Evolutionary conservation across 2,888 invertebrate genomes (phyloP).

Genomic region (Eilema depressum): DNA sequence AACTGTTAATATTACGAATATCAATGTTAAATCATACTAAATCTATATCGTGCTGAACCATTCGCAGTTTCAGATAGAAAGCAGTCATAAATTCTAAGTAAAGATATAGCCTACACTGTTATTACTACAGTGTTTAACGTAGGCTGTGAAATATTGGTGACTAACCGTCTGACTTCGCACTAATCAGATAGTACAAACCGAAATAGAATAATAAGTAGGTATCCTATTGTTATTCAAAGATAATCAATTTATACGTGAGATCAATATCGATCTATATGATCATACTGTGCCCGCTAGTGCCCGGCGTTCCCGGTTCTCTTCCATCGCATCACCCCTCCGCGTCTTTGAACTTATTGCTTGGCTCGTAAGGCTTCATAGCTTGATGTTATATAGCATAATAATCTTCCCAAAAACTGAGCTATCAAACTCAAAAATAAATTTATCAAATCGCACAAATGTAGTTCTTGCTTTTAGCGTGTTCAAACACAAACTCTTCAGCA

Average conservation of each 20-base stretch:
- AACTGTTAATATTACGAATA: background rate
- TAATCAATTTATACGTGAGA: conserved; percentile 70
- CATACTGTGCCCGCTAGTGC: background rate
- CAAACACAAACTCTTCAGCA: background rate
- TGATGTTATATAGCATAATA: background rate
- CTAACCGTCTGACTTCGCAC: conserved; percentile 50
- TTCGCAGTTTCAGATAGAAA: conserved; percentile 37
- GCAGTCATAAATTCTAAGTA: conserved; percentile 33
- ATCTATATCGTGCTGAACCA: conserved; percentile 24
- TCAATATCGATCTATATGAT: conserved; percentile 70
- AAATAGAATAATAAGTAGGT: conserved; percentile 67
- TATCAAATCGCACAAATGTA: background rate
- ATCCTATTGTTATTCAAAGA: conserved; percentile 74
- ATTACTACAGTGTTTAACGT: conserved; percentile 30
- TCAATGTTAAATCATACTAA: conserved; percentile 7
- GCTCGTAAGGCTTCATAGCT: background rate
- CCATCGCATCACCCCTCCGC: background rate
- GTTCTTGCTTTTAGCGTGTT: background rate
- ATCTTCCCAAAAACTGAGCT: background rate
- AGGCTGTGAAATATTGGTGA: conserved; percentile 35
- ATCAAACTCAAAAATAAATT: background rate
- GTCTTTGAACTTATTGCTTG: background rate
- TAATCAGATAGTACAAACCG: conserved; percentile 64
- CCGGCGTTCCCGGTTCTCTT: background rate
- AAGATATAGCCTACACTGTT: conserved; percentile 17